phyloP scores from a whole-genome alignment of 2,888 invertebrate genomes.

The Aphodius sticticus region DNA sequence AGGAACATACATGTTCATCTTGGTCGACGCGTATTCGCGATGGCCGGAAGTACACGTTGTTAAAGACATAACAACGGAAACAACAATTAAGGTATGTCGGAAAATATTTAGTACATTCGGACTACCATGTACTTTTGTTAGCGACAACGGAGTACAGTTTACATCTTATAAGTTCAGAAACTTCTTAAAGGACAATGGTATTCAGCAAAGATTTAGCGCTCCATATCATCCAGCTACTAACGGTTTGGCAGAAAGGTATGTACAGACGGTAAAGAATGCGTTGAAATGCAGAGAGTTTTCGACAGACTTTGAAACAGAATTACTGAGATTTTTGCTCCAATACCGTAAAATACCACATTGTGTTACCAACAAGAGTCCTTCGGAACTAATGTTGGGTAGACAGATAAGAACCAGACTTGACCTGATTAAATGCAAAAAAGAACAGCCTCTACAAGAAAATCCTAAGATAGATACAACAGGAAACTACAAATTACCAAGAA shows the following conservation, averaged over 20 bases:
- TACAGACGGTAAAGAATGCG: conserved; percentile 9
- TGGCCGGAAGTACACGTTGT: conserved; percentile 43
- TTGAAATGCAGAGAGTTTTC: conserved; percentile 30
- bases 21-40: conserved; percentile 43
- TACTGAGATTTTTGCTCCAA: conserved; percentile 24
- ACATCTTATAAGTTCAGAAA: conserved; percentile 41
- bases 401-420: conserved; percentile 37
- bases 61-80: conserved; percentile 38
- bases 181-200: conserved; percentile 35
- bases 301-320: conserved; percentile 36
- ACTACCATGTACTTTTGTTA: conserved; percentile 43
- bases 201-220: conserved; percentile 30
- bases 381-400: conserved; percentile 39
- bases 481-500: background rate
- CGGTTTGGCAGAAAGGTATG: conserved; percentile 20
- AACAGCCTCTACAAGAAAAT: background rate
- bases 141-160: conserved; percentile 46
- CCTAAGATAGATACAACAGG: background rate
- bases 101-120: conserved; percentile 45
- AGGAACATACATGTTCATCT: conserved; percentile 40
- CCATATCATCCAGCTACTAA: conserved; percentile 27
- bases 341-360: conserved; percentile 35
- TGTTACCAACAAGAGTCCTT: conserved; percentile 40
- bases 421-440: background rate
- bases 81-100: conserved; percentile 35